phyloP scores from a whole-genome alignment of 2,888 invertebrate genomes.

The Electrophaes corylata region DNA sequence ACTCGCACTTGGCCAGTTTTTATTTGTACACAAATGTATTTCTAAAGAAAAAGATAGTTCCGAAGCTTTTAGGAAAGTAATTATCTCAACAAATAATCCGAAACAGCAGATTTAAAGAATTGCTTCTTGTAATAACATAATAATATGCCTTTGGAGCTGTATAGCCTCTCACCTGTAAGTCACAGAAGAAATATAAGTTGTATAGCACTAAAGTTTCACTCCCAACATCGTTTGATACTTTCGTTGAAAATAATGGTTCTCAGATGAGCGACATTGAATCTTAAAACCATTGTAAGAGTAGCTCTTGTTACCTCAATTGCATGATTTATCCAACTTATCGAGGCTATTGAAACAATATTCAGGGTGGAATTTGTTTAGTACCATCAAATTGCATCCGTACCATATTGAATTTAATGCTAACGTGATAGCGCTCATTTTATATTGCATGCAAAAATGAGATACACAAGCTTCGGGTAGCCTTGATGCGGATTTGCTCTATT shows the following conservation, averaged over 20 bases:
- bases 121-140: slow-evolving; percentile 4
- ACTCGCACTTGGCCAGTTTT: too few species aligned
- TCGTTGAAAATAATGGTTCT: background rate
- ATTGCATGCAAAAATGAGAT: background rate
- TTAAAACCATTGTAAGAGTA: background rate
- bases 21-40: too few species aligned
- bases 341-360: background rate
- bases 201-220: background rate
- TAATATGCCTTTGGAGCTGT: slow-evolving; percentile 5
- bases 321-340: background rate
- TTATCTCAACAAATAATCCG: slow-evolving; percentile 4
- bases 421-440: background rate
- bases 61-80: slow-evolving; percentile 8
- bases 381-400: background rate
- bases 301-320: too few species aligned
- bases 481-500: slow-evolving; percentile 73
- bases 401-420: background rate
- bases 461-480: slow-evolving; percentile 35
- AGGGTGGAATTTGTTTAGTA: background rate
- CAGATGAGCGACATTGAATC: background rate
- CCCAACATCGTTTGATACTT: background rate
- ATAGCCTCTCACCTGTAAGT: slow-evolving; percentile 50
- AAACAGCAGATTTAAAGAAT: slow-evolving; percentile 5
- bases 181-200: background rate
- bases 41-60: background rate